These are phyloP conservation scores for Aplysia californica DNA, from an alignment of 1,140 invertebrate species.

Conservation along the genomic window DNA sequence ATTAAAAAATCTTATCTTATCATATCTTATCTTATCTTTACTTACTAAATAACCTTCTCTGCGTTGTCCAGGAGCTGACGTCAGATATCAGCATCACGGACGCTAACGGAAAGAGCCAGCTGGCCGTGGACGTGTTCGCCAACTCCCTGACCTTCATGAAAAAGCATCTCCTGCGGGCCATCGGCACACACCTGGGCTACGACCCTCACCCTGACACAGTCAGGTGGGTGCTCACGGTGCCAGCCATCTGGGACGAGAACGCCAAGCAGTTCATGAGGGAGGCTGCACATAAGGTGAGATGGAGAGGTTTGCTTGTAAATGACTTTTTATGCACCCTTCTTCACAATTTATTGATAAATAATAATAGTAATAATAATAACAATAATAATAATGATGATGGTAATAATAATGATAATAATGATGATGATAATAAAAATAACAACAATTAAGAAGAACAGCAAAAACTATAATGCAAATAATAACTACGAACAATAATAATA, in stretches of 20 bases:
- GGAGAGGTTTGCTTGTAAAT: no score
- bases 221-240: constrained; percentile 61
- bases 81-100: constrained; percentile 58
- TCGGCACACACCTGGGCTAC: constrained; percentile 49
- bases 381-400: neutral
- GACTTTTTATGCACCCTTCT: no score
- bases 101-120: constrained; percentile 51
- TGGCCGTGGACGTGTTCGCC: constrained; percentile 59
- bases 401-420: neutral
- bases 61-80: constrained; percentile 44
- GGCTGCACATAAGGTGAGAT: constrained; percentile 52
- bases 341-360: no score
- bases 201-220: constrained; percentile 55
- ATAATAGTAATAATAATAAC: no score
- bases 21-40: no score
- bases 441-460: no score
- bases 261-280: constrained; percentile 65
- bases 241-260: constrained; percentile 63
- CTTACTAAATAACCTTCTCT: no score
- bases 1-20: no score
- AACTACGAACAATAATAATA: no score
- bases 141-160: constrained; percentile 59
- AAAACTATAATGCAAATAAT: no score
- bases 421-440: neutral
- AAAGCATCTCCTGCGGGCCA: constrained; percentile 42